Percentiles rank a stretch among this genome's conserved stretches.
phyloP scores from a whole-genome alignment of 2,797 vertebrate genomes.

The Columba guinea region DNA sequence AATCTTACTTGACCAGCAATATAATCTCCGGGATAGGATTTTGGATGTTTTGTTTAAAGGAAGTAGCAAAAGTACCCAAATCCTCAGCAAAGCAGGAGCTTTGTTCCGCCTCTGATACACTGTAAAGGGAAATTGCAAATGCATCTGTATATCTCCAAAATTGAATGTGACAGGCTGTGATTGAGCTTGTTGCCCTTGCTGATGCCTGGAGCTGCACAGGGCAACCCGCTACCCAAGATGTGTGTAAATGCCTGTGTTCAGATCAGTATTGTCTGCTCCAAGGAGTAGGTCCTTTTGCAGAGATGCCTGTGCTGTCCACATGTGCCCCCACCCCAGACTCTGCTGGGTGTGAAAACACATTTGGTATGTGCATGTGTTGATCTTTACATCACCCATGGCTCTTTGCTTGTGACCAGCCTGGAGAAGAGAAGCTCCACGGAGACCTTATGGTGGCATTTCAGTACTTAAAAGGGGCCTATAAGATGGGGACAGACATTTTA shows the following conservation, averaged over 20 bases:
- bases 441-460: too few species aligned
- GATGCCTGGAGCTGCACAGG: neutral
- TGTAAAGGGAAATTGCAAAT: neutral
- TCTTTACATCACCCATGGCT: accelerated
- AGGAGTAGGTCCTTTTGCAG: neutral
- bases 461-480: too few species aligned
- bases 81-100: neutral
- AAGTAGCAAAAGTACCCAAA: neutral
- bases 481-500: too few species aligned
- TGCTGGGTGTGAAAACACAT: neutral
- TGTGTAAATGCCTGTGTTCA: neutral
- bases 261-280: neutral
- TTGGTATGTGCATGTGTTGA: accelerated
- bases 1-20: neutral
- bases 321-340: neutral
- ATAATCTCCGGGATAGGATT: neutral
- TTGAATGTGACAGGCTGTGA: conserved; percentile 23
- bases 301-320: accelerated
- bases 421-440: too few species aligned
- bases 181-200: neutral
- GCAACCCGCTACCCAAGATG: neutral
- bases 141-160: neutral
- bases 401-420: accelerated
- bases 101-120: neutral
- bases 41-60: neutral